A percentile compares a stretch with the other conserved stretches of the same genome.
Conservation (phyloP, 2,113 vertebrate genomes). For the Nycticebus coucang region DNA sequence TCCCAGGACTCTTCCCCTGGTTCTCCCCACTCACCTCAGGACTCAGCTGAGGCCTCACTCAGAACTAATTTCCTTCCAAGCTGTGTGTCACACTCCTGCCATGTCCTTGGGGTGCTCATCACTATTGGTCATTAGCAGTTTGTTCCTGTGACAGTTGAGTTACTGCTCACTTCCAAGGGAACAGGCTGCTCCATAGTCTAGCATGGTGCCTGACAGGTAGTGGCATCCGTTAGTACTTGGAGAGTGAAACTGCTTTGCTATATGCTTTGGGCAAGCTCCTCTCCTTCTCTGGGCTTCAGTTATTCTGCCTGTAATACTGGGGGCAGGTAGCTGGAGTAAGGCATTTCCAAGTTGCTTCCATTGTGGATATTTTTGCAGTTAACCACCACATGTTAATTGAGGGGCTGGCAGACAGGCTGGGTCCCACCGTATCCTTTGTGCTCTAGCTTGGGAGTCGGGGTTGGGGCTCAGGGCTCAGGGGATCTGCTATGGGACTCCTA, state of each 20-base stretch:
- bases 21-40: not conserved
- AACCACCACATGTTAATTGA: fast-evolving
- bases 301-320: not conserved
- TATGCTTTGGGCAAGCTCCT: not conserved
- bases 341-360: not conserved
- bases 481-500: not conserved
- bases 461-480: not conserved
- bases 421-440: not conserved
- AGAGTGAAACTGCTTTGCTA: not conserved
- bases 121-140: not conserved
- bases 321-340: not conserved
- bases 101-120: not conserved
- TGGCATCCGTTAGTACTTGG: no score
- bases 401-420: not conserved
- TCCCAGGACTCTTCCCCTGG: not conserved
- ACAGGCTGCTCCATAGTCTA: no score
- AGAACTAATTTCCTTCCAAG: not conserved
- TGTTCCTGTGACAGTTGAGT: not conserved
- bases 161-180: not conserved
- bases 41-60: not conserved
- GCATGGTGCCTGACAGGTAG: not conserved
- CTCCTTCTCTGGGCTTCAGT: not conserved
- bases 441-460: not conserved
- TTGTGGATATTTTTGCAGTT: not conserved
- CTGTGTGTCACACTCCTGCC: not conserved